Evolutionary conservation across 2,888 invertebrate species (phyloP).

Genomic region (Ecliptopera silaceata): DNA sequence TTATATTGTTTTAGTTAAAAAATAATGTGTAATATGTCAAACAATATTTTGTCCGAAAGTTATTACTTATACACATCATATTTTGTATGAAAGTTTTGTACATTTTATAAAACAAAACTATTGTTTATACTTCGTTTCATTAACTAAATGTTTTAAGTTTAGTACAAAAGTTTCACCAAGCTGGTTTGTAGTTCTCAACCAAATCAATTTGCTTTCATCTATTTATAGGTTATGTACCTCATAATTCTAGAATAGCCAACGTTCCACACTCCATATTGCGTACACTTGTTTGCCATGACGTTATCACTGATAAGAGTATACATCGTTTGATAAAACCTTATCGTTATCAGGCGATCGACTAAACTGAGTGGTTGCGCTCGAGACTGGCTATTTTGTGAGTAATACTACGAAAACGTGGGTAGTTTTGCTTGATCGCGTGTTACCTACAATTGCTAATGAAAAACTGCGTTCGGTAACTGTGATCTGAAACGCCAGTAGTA

Average conservation of each 20-base stretch:
- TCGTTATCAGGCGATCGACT: constrained; percentile 75
- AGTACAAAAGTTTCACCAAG: too few species aligned
- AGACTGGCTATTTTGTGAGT: constrained; percentile 10
- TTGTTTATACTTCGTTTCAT: too few species aligned
- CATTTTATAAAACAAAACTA: too few species aligned
- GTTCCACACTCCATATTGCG: constrained; percentile 57
- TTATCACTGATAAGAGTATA: constrained; percentile 77
- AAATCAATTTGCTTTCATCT: background rate
- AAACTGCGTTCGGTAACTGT: constrained; percentile 6
- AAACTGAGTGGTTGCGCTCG: constrained; percentile 13
- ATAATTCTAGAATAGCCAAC: constrained; percentile 58
- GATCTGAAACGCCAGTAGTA: background rate
- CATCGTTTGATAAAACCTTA: constrained; percentile 76
- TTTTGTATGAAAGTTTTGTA: too few species aligned
- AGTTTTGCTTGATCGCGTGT: background rate
- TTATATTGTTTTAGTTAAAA: too few species aligned
- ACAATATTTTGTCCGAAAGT: too few species aligned
- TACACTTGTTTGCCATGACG: constrained; percentile 67
- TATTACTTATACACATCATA: too few species aligned
- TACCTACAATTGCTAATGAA: constrained; percentile 16
- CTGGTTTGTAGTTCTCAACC: too few species aligned
- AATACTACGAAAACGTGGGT: constrained; percentile 17
- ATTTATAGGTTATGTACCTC: constrained; percentile 52
- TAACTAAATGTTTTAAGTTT: too few species aligned
- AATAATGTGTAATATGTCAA: too few species aligned